Percentiles rank a stretch among this genome's conserved stretches.
Evolutionary conservation across 1,140 invertebrate genomes (phyloP).

Genomic region (Drosophila ercepeae): DNA sequence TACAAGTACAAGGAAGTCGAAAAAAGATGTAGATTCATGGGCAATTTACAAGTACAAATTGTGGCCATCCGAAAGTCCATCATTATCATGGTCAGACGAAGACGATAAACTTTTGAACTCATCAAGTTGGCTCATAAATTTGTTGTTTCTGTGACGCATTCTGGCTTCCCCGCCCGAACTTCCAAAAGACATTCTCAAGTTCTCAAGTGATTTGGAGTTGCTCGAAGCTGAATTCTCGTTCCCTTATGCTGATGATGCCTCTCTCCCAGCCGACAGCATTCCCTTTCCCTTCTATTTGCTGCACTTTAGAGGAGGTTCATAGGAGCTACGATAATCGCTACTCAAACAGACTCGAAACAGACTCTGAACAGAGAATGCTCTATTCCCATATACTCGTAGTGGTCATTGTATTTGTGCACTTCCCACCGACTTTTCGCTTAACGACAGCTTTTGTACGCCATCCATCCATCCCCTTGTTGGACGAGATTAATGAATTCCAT

Average conservation of each 20-base stretch:
- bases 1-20: slow-evolving; percentile 16
- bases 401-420: slow-evolving; percentile 52
- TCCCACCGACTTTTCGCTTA: slow-evolving; percentile 52
- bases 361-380: slow-evolving; percentile 14
- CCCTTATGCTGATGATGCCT: slow-evolving; percentile 16
- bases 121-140: slow-evolving; percentile 48
- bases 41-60: slow-evolving; percentile 65
- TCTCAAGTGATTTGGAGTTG: slow-evolving; percentile 5
- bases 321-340: slow-evolving; percentile 47
- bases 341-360: slow-evolving; percentile 49
- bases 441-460: slow-evolving; percentile 35
- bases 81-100: slow-evolving; percentile 73
- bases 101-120: slow-evolving; percentile 78
- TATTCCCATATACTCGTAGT: slow-evolving; percentile 19
- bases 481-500: slow-evolving; percentile 72
- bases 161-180: background rate
- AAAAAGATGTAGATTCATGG: slow-evolving; percentile 49
- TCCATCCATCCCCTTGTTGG: slow-evolving; percentile 1
- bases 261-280: background rate
- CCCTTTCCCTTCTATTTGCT: slow-evolving; percentile 16
- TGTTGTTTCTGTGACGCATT: slow-evolving; percentile 40
- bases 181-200: slow-evolving; percentile 6
- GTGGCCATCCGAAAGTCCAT: slow-evolving; percentile 30
- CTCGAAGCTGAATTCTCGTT: slow-evolving; percentile 1
- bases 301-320: slow-evolving; percentile 35